Percentiles rank a stretch among this genome's conserved stretches.
phyloP scores from a whole-genome alignment of 2,888 invertebrate genomes.

The Protonemura montana region DNA sequence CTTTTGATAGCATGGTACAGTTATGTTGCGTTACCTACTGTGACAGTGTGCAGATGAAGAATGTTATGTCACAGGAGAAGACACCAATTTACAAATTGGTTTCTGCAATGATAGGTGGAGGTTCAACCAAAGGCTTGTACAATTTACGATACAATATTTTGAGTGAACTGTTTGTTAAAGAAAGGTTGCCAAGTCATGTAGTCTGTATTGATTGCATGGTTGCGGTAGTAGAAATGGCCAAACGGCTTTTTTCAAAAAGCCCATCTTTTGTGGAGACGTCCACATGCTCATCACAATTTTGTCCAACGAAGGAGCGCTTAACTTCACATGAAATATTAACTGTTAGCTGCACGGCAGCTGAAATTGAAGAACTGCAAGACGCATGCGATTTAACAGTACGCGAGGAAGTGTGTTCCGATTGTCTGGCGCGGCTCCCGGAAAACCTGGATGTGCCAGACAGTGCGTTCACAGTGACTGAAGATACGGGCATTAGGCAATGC shows the following conservation, averaged over 20 bases:
- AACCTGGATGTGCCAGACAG: neutral
- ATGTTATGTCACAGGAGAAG: neutral
- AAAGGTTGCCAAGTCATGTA: neutral
- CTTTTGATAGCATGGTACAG: constrained; percentile 13
- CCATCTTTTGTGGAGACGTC: neutral
- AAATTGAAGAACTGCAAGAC: neutral
- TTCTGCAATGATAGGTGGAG: neutral
- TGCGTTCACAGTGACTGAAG: constrained; percentile 14
- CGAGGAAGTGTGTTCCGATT: neutral
- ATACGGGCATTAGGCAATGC: neutral
- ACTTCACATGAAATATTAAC: neutral
- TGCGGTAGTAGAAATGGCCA: neutral
- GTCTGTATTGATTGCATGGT: neutral
- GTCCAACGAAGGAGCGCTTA: neutral
- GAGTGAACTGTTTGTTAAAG: neutral
- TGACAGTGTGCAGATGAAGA: constrained; percentile 17
- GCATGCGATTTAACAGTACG: neutral
- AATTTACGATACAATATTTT: neutral
- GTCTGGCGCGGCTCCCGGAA: neutral
- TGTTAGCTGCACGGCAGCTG: neutral
- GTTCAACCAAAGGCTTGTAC: neutral
- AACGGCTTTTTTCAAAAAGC: neutral
- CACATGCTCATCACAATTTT: neutral
- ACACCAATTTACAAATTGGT: constrained; percentile 28
- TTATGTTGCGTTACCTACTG: neutral